A percentile compares a stretch with the other conserved stretches of the same genome.
These are phyloP conservation scores for Hycleus phaleratus DNA, from an alignment of 1,140 invertebrate genomes.

Conservation along the genomic window DNA sequence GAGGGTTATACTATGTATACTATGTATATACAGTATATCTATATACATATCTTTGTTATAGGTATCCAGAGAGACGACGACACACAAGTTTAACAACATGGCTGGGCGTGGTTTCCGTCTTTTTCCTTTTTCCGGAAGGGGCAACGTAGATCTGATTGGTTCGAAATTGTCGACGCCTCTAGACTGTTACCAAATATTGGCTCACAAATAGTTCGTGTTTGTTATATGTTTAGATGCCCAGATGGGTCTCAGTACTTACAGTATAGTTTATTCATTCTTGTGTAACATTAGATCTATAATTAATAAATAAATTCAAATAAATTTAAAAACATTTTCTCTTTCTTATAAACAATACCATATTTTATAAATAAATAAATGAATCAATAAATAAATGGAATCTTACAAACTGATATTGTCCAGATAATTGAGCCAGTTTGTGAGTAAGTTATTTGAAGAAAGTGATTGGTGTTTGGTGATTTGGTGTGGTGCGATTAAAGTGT, in stretches of 20 bases:
- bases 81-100: conserved; percentile 36
- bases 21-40: not conserved
- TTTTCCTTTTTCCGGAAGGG: conserved; percentile 29
- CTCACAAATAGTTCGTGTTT: conserved; percentile 43
- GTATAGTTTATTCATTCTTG: conserved; percentile 33
- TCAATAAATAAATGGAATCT: not conserved
- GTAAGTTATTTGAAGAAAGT: conserved; percentile 2
- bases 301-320: conserved; percentile 21
- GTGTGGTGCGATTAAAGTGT: too few species aligned
- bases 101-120: conserved; percentile 34
- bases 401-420: not conserved
- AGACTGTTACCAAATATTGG: conserved; percentile 43
- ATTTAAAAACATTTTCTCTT: not conserved
- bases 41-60: not conserved
- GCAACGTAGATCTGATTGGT: conserved; percentile 29
- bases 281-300: conserved; percentile 24
- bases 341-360: not conserved
- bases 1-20: conserved; percentile 26
- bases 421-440: conserved; percentile 24
- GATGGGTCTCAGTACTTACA: conserved; percentile 35
- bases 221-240: conserved; percentile 42
- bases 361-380: too few species aligned
- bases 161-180: conserved; percentile 25
- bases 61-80: conserved; percentile 20
- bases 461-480: not conserved